Conservation (phyloP, 1,140 invertebrate genomes). For the Coptotermes formosanus region DNA sequence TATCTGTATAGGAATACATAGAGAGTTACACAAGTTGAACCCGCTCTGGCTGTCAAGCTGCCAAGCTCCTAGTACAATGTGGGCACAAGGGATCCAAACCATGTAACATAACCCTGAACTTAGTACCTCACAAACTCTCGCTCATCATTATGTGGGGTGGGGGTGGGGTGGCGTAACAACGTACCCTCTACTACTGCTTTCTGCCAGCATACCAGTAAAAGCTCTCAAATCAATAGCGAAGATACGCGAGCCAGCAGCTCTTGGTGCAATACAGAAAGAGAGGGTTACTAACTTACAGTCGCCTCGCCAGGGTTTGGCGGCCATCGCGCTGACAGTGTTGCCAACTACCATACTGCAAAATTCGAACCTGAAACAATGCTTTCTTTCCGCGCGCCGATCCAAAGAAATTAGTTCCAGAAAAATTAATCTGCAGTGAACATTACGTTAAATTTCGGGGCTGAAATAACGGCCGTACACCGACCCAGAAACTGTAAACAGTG, state of each 20-base stretch:
- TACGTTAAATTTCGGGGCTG: no score
- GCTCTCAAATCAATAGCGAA: conserved; percentile 6
- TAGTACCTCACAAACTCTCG: not conserved
- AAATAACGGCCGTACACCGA: no score
- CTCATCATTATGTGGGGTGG: not conserved
- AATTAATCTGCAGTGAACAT: no score
- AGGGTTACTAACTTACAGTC: not conserved
- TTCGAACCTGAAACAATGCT: not conserved
- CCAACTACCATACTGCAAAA: not conserved
- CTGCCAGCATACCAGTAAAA: conserved; percentile 1
- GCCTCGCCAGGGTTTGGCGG: not conserved
- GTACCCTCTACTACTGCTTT: not conserved
- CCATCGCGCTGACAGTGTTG: not conserved
- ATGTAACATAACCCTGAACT: conserved; percentile 3
- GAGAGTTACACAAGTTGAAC: not conserved
- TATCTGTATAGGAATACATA: no score
- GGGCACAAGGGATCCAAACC: not conserved
- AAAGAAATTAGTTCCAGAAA: no score
- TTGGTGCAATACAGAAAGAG: not conserved
- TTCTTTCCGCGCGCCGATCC: no score
- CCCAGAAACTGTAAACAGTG: no score
- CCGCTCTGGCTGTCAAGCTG: not conserved
- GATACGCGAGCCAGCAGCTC: not conserved
- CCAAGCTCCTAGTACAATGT: not conserved
- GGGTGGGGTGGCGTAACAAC: not conserved